These are phyloP conservation scores for Pithecia hirsuta DNA, from an alignment of 2,797 vertebrate species.

Conservation along the genomic window DNA sequence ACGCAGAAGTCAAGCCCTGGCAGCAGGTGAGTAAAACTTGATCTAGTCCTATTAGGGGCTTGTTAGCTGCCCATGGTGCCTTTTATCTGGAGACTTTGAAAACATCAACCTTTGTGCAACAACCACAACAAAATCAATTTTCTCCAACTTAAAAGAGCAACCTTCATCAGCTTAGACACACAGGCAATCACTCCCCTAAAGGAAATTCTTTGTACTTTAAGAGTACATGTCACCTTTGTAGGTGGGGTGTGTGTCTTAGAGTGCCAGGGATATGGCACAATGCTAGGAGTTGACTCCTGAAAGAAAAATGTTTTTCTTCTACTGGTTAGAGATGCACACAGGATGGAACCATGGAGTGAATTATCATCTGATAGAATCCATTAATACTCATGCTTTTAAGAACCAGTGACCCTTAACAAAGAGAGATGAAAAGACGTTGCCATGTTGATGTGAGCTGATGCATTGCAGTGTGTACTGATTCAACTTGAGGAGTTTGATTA, in stretches of 20 bases:
- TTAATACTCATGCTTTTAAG: conserved; percentile 65
- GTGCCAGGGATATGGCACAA: neutral
- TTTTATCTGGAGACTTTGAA: conserved; percentile 57
- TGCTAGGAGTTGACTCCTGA: neutral
- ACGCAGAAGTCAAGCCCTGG: neutral
- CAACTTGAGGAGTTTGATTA: neutral
- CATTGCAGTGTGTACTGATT: neutral
- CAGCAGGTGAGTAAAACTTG: neutral
- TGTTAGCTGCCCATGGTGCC: neutral
- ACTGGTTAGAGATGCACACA: neutral
- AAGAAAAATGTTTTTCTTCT: conserved; percentile 34
- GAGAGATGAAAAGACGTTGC: conserved; percentile 48
- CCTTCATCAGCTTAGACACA: neutral
- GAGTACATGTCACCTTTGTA: conserved; percentile 41
- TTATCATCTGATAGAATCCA: conserved; percentile 37
- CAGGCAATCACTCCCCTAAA: conserved; percentile 16
- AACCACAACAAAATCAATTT: conserved; percentile 58
- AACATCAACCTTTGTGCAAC: neutral
- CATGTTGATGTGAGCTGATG: neutral
- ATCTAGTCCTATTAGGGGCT: conserved; percentile 40
- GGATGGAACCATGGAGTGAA: neutral
- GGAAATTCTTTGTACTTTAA: neutral
- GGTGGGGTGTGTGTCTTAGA: neutral
- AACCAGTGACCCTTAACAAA: conserved; percentile 57
- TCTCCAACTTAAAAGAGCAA: conserved; percentile 42